Evolutionary conservation across 2,113 vertebrate species (phyloP).

Genomic region (Melanerpes formicivorus): DNA sequence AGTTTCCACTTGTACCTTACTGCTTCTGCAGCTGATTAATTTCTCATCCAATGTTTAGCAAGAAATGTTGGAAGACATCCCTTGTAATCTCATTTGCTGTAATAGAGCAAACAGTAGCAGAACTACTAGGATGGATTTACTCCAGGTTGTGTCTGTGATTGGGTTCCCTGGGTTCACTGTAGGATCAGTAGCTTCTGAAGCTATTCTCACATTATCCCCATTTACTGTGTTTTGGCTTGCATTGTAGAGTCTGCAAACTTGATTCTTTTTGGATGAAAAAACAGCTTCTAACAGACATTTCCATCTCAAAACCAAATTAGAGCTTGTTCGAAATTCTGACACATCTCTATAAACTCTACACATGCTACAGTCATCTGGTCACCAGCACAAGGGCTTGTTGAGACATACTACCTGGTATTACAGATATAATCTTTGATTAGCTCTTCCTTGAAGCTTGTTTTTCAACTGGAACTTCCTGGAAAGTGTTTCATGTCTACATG

Average conservation of each 20-base stretch:
- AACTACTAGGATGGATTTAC: neutral
- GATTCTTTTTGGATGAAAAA: neutral
- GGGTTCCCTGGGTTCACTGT: neutral
- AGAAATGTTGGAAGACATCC: neutral
- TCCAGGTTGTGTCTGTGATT: neutral
- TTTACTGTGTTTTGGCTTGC: neutral
- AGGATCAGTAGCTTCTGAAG: neutral
- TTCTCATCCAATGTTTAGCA: neutral
- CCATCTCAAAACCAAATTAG: neutral
- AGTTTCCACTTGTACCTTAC: neutral
- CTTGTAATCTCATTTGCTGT: neutral
- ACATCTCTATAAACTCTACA: neutral
- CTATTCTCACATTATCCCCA: neutral
- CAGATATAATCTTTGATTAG: neutral
- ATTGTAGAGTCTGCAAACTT: neutral
- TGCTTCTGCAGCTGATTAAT: neutral
- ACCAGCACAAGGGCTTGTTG: neutral
- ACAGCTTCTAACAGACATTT: neutral
- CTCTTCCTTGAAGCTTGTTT: neutral
- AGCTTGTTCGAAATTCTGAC: neutral
- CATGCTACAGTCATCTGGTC: neutral
- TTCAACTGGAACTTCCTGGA: neutral
- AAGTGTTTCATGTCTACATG: neutral
- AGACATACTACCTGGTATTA: neutral
- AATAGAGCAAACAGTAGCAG: neutral